Evolutionary conservation across 2,888 invertebrate genomes (phyloP), one percentile per base, ranked within the genome.

Genomic region (Drosophila peninsularis): DNA sequence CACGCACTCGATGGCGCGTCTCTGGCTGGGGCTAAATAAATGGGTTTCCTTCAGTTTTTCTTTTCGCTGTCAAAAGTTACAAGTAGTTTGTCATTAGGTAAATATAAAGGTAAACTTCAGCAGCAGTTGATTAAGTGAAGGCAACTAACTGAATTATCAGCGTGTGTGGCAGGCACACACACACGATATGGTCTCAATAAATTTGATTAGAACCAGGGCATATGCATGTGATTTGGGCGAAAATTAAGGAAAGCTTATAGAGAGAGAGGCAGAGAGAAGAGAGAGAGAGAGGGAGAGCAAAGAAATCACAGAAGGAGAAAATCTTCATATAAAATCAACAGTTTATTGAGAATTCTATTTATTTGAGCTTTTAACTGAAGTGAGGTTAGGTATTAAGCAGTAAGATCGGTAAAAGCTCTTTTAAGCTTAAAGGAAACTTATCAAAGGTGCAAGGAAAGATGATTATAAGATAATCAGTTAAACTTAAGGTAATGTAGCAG

Each of bases 41-140:
- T 24, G 21, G 13, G 6, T 39, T 37, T 32, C 21, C 45, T 30
- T 17, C 9, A 10, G 10, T 30, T 19, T 14, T 56, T 14, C 17
- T 21, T 19, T 24, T 10, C 57, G 44, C 66, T 78, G 75, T 71
- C 79, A 58, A 67, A 78, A 71, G 61, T 79, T 68, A 61, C 66
- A 78, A 75, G 80, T 79, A 75, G 75, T 62, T 65, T 79, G 61
- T 62, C 67, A 67, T 74, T 60, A 56, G 55, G 34, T 39, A 44
- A 66, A 66, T 24, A 17, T 37, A 47, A 62, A 27, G 24, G 47
- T 45, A 41, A 62, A 62, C 32, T 62, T 60, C 14, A 42, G 60
- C 42, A 19, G 61, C 45, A 45, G 37, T 21, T 47, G 47, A 62
- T 47, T 62, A 49, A 60, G 50, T 50, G 49, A 62, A 42, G 49